A percentile compares a stretch with the other conserved stretches of the same genome.
phyloP scores from a whole-genome alignment of 2,113 vertebrate species.

The Lepidothrix coronata region DNA sequence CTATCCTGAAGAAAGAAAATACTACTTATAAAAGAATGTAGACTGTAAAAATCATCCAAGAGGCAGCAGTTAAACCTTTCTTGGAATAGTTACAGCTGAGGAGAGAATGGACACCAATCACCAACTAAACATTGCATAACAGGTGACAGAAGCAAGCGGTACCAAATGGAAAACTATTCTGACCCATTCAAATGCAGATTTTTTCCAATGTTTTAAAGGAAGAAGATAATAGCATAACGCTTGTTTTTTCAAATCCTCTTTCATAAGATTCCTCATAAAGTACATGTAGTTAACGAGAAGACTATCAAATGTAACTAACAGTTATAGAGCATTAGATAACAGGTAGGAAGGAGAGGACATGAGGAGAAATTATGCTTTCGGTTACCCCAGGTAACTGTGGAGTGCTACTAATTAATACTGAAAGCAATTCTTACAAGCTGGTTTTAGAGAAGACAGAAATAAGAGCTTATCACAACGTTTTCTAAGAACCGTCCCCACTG shows the following conservation, averaged over 20 bases:
- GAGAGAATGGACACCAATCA: background rate
- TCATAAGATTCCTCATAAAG: background rate
- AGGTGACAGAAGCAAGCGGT: background rate
- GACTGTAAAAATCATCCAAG: slow-evolving; percentile 45
- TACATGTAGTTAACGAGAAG: background rate
- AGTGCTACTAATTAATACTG: background rate
- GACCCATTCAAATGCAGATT: background rate
- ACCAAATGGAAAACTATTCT: background rate
- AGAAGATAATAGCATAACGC: background rate
- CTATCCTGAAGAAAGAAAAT: slow-evolving; percentile 59
- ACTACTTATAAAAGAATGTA: slow-evolving; percentile 45
- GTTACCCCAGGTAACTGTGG: background rate
- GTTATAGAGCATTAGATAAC: rapidly evolving
- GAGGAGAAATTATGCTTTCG: background rate
- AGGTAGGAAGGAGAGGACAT: background rate
- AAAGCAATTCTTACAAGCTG: background rate
- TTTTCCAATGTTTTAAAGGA: background rate
- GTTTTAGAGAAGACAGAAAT: background rate
- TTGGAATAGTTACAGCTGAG: background rate
- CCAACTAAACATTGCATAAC: background rate
- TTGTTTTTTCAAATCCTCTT: background rate
- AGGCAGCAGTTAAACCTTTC: slow-evolving; percentile 20
- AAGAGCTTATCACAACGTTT: background rate
- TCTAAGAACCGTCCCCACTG: background rate
- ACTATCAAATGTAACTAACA: background rate